Evolutionary conservation across 2,797 vertebrate genomes (phyloP).

Genomic region (Pseudopleuronectes americanus): DNA sequence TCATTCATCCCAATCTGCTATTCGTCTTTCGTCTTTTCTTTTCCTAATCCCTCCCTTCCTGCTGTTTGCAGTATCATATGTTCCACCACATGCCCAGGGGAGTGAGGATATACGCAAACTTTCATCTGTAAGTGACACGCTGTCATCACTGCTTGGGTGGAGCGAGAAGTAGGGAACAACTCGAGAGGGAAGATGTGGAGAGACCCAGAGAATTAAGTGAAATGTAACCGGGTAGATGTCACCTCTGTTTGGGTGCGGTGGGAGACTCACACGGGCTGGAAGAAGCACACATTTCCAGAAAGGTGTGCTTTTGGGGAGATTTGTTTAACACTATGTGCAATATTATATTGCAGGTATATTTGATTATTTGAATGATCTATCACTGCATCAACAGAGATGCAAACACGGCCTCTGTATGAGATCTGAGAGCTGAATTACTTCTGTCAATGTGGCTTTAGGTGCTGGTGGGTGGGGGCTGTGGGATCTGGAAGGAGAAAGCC

Average conservation of each 20-base stretch:
- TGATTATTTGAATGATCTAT: not conserved
- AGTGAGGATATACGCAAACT: slow-evolving; percentile 48
- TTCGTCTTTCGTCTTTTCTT: slow-evolving; percentile 54
- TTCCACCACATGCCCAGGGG: slow-evolving; percentile 50
- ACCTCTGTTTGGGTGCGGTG: slow-evolving; percentile 32
- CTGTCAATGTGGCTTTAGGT: slow-evolving; percentile 24
- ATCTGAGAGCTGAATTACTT: not conserved
- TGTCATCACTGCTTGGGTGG: slow-evolving; percentile 64
- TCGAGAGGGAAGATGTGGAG: slow-evolving; percentile 17
- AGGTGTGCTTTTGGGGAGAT: not conserved
- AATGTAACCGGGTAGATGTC: slow-evolving; percentile 24
- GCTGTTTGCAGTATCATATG: slow-evolving; percentile 56
- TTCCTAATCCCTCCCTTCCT: slow-evolving; percentile 57
- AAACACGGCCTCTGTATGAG: not conserved
- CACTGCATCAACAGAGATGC: not conserved
- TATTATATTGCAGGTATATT: not conserved
- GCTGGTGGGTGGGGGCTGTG: slow-evolving; percentile 14
- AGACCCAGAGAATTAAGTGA: slow-evolving; percentile 16
- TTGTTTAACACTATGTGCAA: not conserved
- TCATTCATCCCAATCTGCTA: slow-evolving; percentile 53
- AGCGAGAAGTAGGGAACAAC: slow-evolving; percentile 19
- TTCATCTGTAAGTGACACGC: slow-evolving; percentile 57
- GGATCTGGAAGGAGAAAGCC: slow-evolving; percentile 31
- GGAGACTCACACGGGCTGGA: slow-evolving; percentile 4
- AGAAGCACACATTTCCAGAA: slow-evolving; percentile 2